Percentiles rank a stretch among this genome's conserved stretches.
Conservation (phyloP, 2,113 vertebrate genomes). For the Gallinago media region DNA sequence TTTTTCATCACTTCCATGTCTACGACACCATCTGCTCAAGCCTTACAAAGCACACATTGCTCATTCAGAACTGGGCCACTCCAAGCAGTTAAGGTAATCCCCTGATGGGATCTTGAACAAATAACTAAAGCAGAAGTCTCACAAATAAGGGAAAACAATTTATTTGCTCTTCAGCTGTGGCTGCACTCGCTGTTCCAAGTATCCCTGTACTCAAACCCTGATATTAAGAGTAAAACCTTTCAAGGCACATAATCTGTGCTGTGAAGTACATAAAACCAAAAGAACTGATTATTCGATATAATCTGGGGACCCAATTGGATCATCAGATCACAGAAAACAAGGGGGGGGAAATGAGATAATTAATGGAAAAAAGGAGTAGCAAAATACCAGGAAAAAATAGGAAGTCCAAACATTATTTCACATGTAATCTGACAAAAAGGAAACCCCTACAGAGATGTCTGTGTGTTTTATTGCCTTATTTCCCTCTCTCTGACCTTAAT, state of each 20-base stretch:
- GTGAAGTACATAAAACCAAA: not conserved
- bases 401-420: not conserved
- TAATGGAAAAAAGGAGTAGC: not conserved
- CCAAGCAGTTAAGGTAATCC: not conserved
- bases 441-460: not conserved
- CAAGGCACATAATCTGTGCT: accelerated
- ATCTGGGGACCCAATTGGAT: not conserved
- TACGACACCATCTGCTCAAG: not conserved
- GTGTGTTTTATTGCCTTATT: not conserved
- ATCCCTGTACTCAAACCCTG: not conserved
- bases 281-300: not conserved
- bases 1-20: not conserved
- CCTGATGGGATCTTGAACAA: accelerated
- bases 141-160: not conserved
- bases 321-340: not conserved
- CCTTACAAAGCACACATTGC: not conserved
- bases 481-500: not conserved
- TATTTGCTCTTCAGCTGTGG: not conserved
- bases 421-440: not conserved
- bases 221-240: not conserved
- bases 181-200: not conserved
- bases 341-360: not conserved
- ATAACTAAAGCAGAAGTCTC: not conserved
- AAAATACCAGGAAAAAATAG: slow-evolving; percentile 36
- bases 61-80: not conserved